Evolutionary conservation across 2,888 invertebrate species (phyloP).

Genomic region (Zhuqinia jingwanae): DNA sequence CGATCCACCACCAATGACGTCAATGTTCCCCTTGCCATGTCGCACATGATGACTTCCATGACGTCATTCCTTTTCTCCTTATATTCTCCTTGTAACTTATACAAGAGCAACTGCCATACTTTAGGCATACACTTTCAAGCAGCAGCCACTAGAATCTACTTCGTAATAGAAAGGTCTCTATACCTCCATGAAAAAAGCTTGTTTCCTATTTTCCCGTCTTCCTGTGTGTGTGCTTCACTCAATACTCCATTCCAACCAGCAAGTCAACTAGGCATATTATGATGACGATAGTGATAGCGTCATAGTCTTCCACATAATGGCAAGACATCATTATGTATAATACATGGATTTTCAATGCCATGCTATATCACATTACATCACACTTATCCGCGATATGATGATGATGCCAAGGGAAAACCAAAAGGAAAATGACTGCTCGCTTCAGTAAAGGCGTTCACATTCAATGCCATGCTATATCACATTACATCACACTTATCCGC

Average conservation of each 20-base stretch:
- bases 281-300: slow-evolving; percentile 29
- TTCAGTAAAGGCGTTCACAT: slow-evolving; percentile 1
- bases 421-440: slow-evolving; percentile 2
- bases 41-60: slow-evolving; percentile 68
- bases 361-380: not conserved
- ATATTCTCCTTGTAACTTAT: slow-evolving; percentile 36
- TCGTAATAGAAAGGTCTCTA: slow-evolving; percentile 39
- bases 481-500: not conserved
- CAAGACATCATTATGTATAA: slow-evolving; percentile 18
- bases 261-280: not conserved
- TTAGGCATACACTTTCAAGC: not conserved
- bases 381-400: too few species aligned
- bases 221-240: not conserved
- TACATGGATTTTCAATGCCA: slow-evolving; percentile 51
- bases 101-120: not conserved
- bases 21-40: slow-evolving; percentile 68
- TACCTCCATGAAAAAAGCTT: slow-evolving; percentile 16
- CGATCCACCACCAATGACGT: slow-evolving; percentile 45
- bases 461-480: slow-evolving; percentile 31
- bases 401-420: slow-evolving; percentile 17
- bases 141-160: not conserved
- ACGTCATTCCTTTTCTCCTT: slow-evolving; percentile 58
- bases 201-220: slow-evolving; percentile 9
- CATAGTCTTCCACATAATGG: slow-evolving; percentile 5
- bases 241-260: too few species aligned